Percentiles rank a stretch among this genome's conserved stretches.
These are phyloP conservation scores for Orthosia cruda DNA, from an alignment of 2,888 invertebrate species.

Conservation along the genomic window DNA sequence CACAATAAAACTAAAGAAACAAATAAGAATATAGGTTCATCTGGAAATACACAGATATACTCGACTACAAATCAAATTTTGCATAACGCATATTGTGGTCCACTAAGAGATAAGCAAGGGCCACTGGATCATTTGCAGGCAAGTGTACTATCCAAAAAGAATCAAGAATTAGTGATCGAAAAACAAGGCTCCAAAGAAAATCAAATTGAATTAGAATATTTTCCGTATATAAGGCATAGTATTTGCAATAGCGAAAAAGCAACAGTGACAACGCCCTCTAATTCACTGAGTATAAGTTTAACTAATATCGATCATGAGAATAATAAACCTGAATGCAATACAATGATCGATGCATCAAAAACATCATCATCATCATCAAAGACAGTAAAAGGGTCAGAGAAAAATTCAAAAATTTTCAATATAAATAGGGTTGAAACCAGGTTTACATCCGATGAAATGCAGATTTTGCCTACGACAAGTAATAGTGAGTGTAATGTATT, in stretches of 20 bases:
- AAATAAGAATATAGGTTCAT: background rate
- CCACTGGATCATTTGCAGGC: background rate
- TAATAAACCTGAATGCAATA: background rate
- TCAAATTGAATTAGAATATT: background rate
- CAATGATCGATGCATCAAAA: background rate
- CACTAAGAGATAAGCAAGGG: background rate
- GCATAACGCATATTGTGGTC: background rate
- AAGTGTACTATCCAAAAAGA: background rate
- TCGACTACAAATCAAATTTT: constrained; percentile 15
- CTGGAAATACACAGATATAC: background rate
- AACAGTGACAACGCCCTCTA: background rate
- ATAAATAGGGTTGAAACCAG: constrained; percentile 2
- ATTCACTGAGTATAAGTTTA: background rate
- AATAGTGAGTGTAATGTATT: background rate
- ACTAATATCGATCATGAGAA: background rate
- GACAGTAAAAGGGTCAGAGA: constrained; percentile 5
- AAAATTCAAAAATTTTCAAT: background rate
- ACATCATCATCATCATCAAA: constrained; percentile 8
- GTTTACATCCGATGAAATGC: background rate
- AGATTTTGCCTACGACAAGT: background rate
- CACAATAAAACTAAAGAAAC: background rate
- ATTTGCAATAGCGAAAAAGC: background rate
- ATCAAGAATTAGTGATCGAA: background rate
- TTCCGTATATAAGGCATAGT: background rate
- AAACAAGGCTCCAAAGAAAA: background rate